Conservation (phyloP, 2,888 invertebrate species). For the Troides oblongomaculatus region DNA sequence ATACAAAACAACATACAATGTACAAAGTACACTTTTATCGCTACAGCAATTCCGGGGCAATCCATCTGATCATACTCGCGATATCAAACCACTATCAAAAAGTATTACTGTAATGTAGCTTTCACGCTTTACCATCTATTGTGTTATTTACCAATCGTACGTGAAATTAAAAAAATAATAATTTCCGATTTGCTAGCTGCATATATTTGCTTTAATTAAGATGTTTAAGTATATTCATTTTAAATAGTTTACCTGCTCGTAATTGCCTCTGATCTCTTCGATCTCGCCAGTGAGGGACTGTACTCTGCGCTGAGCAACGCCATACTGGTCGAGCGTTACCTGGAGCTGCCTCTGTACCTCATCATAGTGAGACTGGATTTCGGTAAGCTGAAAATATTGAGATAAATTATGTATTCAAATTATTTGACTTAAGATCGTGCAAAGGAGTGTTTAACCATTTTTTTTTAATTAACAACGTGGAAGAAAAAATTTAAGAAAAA, state of each 20-base stretch:
- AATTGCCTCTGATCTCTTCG: conserved; percentile 96
- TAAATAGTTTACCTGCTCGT: conserved; percentile 81
- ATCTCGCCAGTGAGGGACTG: conserved; percentile 95
- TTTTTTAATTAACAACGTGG: too few relatives aligned
- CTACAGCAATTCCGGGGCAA: too few relatives aligned
- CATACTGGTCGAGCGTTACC: conserved; percentile 95
- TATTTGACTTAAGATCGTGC: not conserved
- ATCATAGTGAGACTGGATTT: conserved; percentile 97
- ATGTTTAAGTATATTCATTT: not conserved
- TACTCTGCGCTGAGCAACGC: conserved; percentile 93
- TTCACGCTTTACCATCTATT: too few relatives aligned
- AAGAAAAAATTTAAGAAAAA: too few relatives aligned
- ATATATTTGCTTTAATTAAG: not conserved
- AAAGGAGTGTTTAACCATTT: not conserved
- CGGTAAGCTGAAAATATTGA: conserved; percentile 81
- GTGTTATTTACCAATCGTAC: too few relatives aligned
- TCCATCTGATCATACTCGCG: too few relatives aligned
- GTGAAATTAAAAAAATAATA: too few relatives aligned
- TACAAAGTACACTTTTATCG: too few relatives aligned
- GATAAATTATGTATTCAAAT: not conserved
- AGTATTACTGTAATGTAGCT: too few relatives aligned
- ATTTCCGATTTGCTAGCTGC: not conserved
- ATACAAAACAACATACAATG: not conserved
- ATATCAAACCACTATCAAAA: too few relatives aligned
- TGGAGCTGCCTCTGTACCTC: conserved; percentile 97